A percentile compares a stretch with the other conserved stretches of the same genome.
Evolutionary conservation across 2,797 vertebrate genomes (phyloP).

Genomic region (Poeciliopsis gracilis): DNA sequence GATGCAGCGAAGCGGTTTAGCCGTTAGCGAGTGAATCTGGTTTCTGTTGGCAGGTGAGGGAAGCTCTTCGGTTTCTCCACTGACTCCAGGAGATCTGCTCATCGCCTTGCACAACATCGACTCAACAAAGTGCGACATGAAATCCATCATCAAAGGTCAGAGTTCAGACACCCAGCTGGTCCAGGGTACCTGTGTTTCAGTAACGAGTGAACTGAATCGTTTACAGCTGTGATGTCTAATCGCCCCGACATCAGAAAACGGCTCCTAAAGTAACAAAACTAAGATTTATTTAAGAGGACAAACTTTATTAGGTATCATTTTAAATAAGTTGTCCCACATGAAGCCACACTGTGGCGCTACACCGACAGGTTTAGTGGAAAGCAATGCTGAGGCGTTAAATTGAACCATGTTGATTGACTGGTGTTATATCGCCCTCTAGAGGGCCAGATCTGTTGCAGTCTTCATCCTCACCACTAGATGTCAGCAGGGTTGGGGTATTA

Average conservation of each 20-base stretch:
- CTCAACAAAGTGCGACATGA: slow-evolving; percentile 95
- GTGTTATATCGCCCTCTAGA: neutral
- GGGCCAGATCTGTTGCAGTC: neutral
- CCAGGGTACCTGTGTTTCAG: neutral
- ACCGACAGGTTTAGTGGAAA: neutral
- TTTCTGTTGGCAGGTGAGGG: slow-evolving; percentile 84
- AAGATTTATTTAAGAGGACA: neutral
- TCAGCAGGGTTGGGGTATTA: neutral
- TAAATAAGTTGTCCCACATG: neutral
- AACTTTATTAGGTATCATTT: neutral
- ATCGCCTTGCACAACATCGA: slow-evolving; percentile 94
- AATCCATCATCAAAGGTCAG: slow-evolving; percentile 96
- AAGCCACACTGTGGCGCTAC: too few relatives aligned
- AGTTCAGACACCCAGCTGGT: neutral
- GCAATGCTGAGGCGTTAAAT: neutral
- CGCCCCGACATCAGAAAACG: neutral
- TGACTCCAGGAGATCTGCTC: slow-evolving; percentile 92
- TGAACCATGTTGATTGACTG: too few relatives aligned
- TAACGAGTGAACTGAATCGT: neutral
- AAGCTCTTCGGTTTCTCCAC: slow-evolving; percentile 88
- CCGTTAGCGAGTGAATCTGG: too few relatives aligned
- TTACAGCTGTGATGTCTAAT: too few relatives aligned
- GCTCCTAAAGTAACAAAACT: neutral
- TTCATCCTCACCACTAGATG: neutral
- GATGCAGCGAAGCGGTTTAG: neutral